Base-by-base conservation (phyloP, 2,888 invertebrate species). In the Eledona agricola region DNA sequence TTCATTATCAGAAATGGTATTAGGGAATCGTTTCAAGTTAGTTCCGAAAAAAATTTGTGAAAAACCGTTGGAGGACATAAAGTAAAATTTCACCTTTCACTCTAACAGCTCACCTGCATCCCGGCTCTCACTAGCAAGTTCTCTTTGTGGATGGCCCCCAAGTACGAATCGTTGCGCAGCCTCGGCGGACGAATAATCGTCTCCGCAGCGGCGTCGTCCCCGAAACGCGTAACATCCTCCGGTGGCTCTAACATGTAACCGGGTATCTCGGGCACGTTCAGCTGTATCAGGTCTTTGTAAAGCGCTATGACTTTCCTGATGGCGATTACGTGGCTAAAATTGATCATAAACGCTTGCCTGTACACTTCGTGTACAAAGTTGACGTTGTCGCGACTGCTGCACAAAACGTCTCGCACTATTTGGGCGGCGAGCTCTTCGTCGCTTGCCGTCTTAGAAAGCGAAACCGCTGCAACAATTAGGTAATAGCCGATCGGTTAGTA, bases 251-350 rank as follows among this genome's bases (percentile, higher is more conserved):
- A 75, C 73, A 93, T 83, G 72, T 94, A 94, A 0, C 89, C 86
- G 0, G 93, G 93, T 47, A 91, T 81, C 72, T 90, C 90, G 50
- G 83, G 76, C 65, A 87, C 86, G 72, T 88, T 90, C 79, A 89
- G 87, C 70, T 93, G 93, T 78, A 97, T 95, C 89, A 97, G 92
- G 76, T 97, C 96, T 74, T 93, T 91, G 74, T 97, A 97, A 2
- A 96, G 89, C 26, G 89, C 86, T 62, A 97, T 93, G 25, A 95
- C 93, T 66, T 91, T 87, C 31, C 93, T 81, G 54, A 93, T 89
- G 2, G 96, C 93, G 56, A 88, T 87, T 6, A 93, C 90, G 74
- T 95, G 93, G 42, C 66, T 69, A 75, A 96, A 95, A 59, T 93
- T 91, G 66, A 96, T 79, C 32, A 96, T 80, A 78, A 96, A 93